phyloP scores from a whole-genome alignment of 2,797 vertebrate genomes.

The Sarcoramphus papa region DNA sequence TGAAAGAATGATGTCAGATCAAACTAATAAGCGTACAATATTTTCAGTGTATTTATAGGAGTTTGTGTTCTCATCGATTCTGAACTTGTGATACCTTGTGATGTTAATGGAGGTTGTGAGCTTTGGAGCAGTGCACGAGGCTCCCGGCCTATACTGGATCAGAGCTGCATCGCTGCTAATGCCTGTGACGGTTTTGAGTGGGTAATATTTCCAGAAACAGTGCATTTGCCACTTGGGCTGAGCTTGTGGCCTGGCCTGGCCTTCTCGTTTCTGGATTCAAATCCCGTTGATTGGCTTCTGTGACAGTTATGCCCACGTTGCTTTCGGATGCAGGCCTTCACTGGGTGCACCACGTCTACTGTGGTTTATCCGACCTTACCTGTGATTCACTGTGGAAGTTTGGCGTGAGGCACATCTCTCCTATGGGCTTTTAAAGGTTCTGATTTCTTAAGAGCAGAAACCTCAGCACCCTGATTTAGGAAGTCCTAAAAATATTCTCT shows the following conservation, averaged over 20 bases:
- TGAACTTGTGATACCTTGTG: not conserved
- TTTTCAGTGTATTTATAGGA: not conserved
- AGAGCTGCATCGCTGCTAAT: not conserved
- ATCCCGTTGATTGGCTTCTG: not conserved
- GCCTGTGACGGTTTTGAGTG: not conserved
- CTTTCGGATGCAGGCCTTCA: not conserved
- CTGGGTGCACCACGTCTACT: fast-evolving
- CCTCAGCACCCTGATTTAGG: not conserved
- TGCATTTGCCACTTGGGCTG: not conserved
- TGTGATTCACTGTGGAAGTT: not conserved
- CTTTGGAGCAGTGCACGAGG: not conserved
- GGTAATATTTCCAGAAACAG: not conserved
- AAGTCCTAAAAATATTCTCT: not conserved
- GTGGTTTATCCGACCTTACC: not conserved
- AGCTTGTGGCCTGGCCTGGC: not conserved
- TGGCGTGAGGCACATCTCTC: not conserved
- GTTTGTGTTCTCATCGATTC: not conserved
- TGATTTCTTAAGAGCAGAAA: not conserved
- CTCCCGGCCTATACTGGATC: not conserved
- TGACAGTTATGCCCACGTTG: not conserved
- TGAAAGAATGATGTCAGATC: not conserved
- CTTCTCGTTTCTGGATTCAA: not conserved
- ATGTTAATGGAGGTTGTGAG: not conserved
- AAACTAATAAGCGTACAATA: not conserved
- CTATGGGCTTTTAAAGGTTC: not conserved